Base-by-base conservation (phyloP, 37 sponge, comb jelly and placozoan genomes). In the Halichondria panicea region DNA sequence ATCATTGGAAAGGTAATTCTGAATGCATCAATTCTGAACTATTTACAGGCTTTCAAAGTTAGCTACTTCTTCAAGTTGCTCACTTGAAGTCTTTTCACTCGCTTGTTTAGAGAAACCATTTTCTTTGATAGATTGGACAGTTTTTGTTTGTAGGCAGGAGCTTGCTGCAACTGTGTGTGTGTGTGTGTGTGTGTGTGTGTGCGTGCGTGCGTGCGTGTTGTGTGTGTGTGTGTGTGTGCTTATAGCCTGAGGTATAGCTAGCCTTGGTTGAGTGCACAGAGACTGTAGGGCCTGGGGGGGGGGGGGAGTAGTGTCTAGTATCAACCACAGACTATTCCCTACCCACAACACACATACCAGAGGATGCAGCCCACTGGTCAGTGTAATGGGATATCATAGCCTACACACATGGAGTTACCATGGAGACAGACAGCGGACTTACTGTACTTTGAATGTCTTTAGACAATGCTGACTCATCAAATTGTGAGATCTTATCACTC, bases 51-150 rank as follows among this genome's bases (percentile, higher is more conserved):
- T n/a, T n/a, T n/a, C n/a, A n/a, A n/a, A n/a, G n/a, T n/a, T n/a
- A n/a, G n/a, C n/a, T n/a, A n/a, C n/a, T n/a, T n/a, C n/a, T n/a
- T n/a, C n/a, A n/a, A n/a, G 32, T 45, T 32, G 37, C 58, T 42
- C 12, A 84, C 84, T 53, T 84, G 86, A 5, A 86, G 53, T 56
- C 68, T 78, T 41, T 72, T 86, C 22, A 79, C 65, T 55, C 70
- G 63, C 68, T 73, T 86, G 31, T 53, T 41, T 13, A 86, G 28
- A 0, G 48, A 2, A 33, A 58, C 72, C 79, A 86, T 86, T 24
- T 73, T 65, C 21, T 72, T 78, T 9, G 63, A 38, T 8, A 76
- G 37, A 3, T 30, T 21, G 5, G 46, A 25, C 48, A 84, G 3
- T 50, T 84, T 84, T 19, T 76, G 45, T 41, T 59, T 75, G 71